Evolutionary conservation across 2,797 vertebrate genomes (phyloP), one percentile per base, ranked within the genome.

Genomic region (Mastacembelus armatus): DNA sequence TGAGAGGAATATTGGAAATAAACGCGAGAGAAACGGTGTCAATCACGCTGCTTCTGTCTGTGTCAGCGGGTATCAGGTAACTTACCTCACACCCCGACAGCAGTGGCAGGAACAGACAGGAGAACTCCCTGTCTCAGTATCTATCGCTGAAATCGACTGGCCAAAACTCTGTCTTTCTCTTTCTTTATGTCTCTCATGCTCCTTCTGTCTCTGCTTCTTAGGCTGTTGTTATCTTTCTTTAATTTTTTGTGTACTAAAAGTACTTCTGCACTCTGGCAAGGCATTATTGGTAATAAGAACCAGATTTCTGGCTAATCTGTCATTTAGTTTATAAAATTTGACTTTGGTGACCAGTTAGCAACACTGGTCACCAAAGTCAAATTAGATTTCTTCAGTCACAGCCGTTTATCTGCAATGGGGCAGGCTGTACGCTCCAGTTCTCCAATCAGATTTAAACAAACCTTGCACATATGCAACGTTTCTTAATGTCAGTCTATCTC

Each of bases 21-120:
- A 71, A 80, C 1, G 50, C 51, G 73, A 49, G 70, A 66, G 55
- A 64, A 66, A 30, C 16, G 2, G 30, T 66, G 83, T 89, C 83
- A 73, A 80, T 92, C 89, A 82, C 19, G 21, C 54, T 38, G 74
- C 76, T 83, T 84, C 85, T 75, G 78, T 71, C 78, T 65, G 58
- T 83, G 88, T 92, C 86, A 85, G 88, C 66, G 44, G 39, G 84
- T 72, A 69, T 88, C 64, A 8, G 68, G 86, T 91, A 84, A 85
- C 89, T 87, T 74, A 88, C 67, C 83, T 85, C 88, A 80, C 81
- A 59, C 59, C 48, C 38, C 10, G 12, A 44, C 60, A 39, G 70
- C 60, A 39, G 70, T 57, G 71, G 77, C 80, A 85, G 71, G 73
- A 85, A 62, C 71, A 77, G 71, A 68, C 35, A 52, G 50, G 59